These are phyloP conservation scores for Leucophora obtusa DNA, from an alignment of 2,888 invertebrate genomes.

Conservation along the genomic window DNA sequence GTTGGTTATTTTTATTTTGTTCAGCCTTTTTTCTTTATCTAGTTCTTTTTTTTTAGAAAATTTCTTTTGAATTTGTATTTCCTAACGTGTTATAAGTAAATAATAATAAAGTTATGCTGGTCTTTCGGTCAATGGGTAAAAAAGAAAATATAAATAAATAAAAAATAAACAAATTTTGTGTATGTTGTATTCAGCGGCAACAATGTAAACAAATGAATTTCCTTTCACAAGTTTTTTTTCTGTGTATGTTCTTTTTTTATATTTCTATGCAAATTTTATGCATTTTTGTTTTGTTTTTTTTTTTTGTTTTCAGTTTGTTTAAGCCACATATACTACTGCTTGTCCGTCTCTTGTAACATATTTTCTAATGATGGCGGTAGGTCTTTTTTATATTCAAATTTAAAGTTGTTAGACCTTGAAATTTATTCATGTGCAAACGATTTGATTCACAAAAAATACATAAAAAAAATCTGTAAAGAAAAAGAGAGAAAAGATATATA, in stretches of 20 bases:
- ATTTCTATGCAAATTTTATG: slow-evolving; percentile 57
- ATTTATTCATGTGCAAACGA: slow-evolving; percentile 71
- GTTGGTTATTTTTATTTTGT: not conserved
- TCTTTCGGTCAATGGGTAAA: slow-evolving; percentile 64
- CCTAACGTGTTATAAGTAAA: slow-evolving; percentile 12
- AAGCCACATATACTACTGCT: not conserved
- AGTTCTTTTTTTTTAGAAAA: slow-evolving; percentile 16
- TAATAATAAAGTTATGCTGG: slow-evolving; percentile 33
- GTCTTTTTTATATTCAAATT: slow-evolving; percentile 37
- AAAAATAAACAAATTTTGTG: slow-evolving; percentile 25
- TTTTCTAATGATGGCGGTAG: slow-evolving; percentile 43
- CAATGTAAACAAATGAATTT: slow-evolving; percentile 55
- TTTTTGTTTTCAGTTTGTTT: not conserved
- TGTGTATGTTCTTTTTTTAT: slow-evolving; percentile 11
- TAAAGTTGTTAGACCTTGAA: slow-evolving; percentile 71
- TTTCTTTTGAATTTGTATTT: slow-evolving; percentile 10
- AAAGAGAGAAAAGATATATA: slow-evolving; percentile 39
- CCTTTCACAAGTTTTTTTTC: slow-evolving; percentile 48
- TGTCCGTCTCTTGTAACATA: slow-evolving; percentile 20
- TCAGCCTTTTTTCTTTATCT: slow-evolving; percentile 16
- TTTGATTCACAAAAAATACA: not conserved
- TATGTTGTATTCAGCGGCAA: slow-evolving; percentile 38
- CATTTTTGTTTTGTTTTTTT: slow-evolving; percentile 41
- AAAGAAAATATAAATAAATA: slow-evolving; percentile 16
- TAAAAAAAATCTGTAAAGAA: slow-evolving; percentile 58